Evolutionary conservation across 1,140 invertebrate genomes (phyloP).

Genomic region (Aphaenogaster rudis): DNA sequence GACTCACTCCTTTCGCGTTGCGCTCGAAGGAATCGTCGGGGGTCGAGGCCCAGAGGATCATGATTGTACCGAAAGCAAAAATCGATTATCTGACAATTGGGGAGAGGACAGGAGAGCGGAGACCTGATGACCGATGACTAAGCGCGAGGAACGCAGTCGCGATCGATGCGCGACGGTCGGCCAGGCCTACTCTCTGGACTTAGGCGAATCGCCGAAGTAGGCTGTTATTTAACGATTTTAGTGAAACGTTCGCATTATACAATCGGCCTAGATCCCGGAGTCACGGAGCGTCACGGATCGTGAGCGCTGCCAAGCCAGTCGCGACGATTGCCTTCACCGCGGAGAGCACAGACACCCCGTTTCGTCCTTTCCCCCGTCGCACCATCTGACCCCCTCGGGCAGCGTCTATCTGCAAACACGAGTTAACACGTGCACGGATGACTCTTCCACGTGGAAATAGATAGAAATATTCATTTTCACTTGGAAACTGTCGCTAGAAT

Average conservation of each 20-base stretch:
- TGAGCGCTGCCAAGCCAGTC: constrained; percentile 80
- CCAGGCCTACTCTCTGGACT: constrained; percentile 12
- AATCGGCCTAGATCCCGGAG: constrained; percentile 86
- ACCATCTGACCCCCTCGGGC: neutral
- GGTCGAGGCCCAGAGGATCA: constrained; percentile 22
- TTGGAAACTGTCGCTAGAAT: neutral
- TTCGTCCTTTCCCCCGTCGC: constrained; percentile 29
- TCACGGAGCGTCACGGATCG: constrained; percentile 86
- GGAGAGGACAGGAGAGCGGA: neutral
- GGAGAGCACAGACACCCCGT: constrained; percentile 68
- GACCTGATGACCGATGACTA: constrained; percentile 73
- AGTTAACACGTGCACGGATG: constrained; percentile 45
- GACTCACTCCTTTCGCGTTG: neutral
- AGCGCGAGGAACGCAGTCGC: constrained; percentile 67
- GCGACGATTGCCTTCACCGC: constrained; percentile 74
- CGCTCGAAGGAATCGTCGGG: neutral
- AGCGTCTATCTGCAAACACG: constrained; percentile 15
- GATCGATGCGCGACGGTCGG: constrained; percentile 74
- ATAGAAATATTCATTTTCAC: constrained; percentile 36
- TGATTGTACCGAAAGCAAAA: constrained; percentile 69
- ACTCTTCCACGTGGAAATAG: constrained; percentile 6
- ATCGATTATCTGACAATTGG: constrained; percentile 64
- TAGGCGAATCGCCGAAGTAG: constrained; percentile 76
- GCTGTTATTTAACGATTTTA: constrained; percentile 87
- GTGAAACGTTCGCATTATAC: constrained; percentile 87